Evolutionary conservation across 2,113 vertebrate genomes (phyloP).

Genomic region (Engraulis encrasicolus): DNA sequence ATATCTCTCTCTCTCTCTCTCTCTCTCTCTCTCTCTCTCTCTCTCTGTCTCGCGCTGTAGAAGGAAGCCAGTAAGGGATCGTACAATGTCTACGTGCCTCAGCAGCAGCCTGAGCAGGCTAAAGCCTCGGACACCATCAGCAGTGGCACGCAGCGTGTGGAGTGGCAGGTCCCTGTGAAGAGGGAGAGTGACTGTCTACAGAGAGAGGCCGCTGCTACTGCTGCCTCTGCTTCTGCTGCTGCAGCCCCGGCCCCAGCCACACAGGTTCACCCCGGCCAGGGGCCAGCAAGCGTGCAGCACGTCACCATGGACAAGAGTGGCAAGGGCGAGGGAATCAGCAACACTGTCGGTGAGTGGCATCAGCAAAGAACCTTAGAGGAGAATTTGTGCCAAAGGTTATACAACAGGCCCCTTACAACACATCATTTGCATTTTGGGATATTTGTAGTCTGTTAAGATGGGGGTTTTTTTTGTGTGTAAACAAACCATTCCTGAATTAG

Average conservation of each 20-base stretch:
- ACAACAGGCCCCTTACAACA: too few species aligned
- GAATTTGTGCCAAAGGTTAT: too few species aligned
- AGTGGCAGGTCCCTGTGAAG: neutral
- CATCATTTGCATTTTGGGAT: too few species aligned
- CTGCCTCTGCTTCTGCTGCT: too few species aligned
- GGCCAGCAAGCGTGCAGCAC: slow-evolving; percentile 40
- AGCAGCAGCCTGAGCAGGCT: neutral
- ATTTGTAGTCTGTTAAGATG: too few species aligned
- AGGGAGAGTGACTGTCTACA: neutral
- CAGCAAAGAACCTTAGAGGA: too few species aligned
- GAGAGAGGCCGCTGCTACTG: neutral
- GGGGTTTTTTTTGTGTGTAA: too few species aligned
- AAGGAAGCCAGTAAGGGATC: neutral
- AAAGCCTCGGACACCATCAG: neutral
- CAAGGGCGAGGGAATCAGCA: slow-evolving; percentile 50
- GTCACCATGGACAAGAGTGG: slow-evolving; percentile 46
- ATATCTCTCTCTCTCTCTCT: neutral
- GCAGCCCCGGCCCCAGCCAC: neutral
- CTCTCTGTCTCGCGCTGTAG: neutral
- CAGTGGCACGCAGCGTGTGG: neutral
- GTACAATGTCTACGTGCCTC: neutral
- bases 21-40: neutral
- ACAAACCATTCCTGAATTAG: too few species aligned
- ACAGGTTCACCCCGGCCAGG: neutral
- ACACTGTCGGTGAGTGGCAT: slow-evolving; percentile 53